A percentile compares a stretch with the other conserved stretches of the same genome.
Conservation (phyloP, 2,113 vertebrate genomes). For the Petromus typicus region DNA sequence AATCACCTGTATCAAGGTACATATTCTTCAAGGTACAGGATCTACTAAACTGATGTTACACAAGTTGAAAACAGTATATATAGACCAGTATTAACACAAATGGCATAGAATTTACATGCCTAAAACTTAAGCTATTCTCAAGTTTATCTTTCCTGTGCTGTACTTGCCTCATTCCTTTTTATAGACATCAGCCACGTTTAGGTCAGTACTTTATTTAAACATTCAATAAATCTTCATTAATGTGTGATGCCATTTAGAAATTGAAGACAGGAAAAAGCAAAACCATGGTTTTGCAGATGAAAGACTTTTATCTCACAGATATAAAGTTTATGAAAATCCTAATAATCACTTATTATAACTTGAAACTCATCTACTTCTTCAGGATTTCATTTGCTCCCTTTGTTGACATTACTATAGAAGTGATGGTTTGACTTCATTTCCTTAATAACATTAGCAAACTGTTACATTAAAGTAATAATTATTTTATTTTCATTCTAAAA, state of each 20-base stretch:
- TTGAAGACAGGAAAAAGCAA: neutral
- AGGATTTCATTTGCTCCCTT: neutral
- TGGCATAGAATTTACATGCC: neutral
- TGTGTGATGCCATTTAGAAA: neutral
- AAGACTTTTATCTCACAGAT: neutral
- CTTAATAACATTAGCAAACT: neutral
- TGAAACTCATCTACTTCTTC: neutral
- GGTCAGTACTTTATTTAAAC: neutral
- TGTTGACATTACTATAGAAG: neutral
- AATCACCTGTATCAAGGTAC: slow-evolving; percentile 5
- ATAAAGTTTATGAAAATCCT: neutral
- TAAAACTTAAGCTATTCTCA: neutral
- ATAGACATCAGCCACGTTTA: neutral
- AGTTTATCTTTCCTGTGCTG: neutral
- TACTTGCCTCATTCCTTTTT: neutral
- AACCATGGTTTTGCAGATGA: neutral
- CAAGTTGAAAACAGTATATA: slow-evolving; percentile 18
- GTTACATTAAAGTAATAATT: neutral
- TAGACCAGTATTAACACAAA: neutral
- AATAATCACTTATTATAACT: neutral
- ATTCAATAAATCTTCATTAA: neutral
- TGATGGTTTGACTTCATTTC: neutral
- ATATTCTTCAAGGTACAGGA: neutral
- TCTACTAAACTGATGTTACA: slow-evolving; percentile 24
- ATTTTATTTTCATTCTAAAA: slow-evolving; percentile 59